phyloP scores from a whole-genome alignment of 2,888 invertebrate genomes.

The Margaritifera margaritifera region DNA sequence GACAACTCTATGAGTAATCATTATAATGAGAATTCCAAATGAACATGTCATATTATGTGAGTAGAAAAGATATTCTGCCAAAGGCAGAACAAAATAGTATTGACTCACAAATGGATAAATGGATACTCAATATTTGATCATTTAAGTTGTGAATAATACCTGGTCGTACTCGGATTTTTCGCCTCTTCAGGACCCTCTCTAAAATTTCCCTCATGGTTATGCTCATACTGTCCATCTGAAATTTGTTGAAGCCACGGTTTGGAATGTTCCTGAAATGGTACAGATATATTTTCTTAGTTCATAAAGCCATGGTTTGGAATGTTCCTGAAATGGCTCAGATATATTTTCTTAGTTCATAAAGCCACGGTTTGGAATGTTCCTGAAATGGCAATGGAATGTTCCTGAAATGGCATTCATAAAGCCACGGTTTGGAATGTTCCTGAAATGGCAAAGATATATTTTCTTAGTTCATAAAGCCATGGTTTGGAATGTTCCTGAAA shows the following conservation, averaged over 20 bases:
- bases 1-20: too few species aligned
- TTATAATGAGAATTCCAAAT: too few species aligned
- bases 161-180: constrained; percentile 61
- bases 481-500: not conserved
- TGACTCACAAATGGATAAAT: too few species aligned
- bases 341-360: too few species aligned
- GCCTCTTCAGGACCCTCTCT: constrained; percentile 62
- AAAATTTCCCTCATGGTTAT: constrained; percentile 64
- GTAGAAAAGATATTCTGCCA: too few species aligned
- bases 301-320: constrained; percentile 1
- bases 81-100: too few species aligned
- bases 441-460: constrained; percentile 30
- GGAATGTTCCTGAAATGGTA: constrained; percentile 64
- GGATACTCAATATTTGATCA: too few species aligned
- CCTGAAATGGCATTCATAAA: constrained; percentile 51
- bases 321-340: too few species aligned
- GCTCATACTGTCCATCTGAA: constrained; percentile 66
- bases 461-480: constrained; percentile 1
- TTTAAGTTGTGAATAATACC: constrained; percentile 25
- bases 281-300: not conserved
- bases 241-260: constrained; percentile 69
- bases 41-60: too few species aligned
- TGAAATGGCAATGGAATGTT: constrained; percentile 30
- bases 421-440: constrained; percentile 69
- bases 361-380: constrained; percentile 69